A percentile compares a stretch with the other conserved stretches of the same genome.
phyloP scores from a whole-genome alignment of 2,888 invertebrate species.

The Agrypnus murinus region DNA sequence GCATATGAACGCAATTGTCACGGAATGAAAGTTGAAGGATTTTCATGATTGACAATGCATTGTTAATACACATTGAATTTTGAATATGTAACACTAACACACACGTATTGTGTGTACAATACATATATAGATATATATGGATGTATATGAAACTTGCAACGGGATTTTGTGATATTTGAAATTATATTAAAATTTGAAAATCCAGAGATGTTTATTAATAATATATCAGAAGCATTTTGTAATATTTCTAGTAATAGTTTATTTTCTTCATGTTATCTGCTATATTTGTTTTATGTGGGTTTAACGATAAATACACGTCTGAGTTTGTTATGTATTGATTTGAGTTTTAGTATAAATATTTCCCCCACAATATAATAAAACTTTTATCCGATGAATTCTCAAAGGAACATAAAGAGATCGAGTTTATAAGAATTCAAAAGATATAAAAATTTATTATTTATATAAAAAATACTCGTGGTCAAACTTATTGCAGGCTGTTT shows the following conservation, averaged over 20 bases:
- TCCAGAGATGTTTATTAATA: too few species aligned
- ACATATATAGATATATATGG: background rate
- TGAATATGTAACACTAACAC: constrained; percentile 32
- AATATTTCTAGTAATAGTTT: too few species aligned
- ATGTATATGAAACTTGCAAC: constrained; percentile 4
- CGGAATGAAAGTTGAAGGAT: constrained; percentile 51
- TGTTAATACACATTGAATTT: constrained; percentile 51
- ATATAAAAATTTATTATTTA: constrained; percentile 21
- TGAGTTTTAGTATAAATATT: too few species aligned
- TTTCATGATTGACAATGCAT: constrained; percentile 52
- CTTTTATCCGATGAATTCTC: constrained; percentile 13
- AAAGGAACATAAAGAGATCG: constrained; percentile 1
- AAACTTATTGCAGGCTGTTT: too few species aligned
- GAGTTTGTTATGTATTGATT: too few species aligned
- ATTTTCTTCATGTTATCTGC: too few species aligned
- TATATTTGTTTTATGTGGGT: too few species aligned
- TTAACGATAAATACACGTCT: too few species aligned
- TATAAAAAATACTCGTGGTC: too few species aligned
- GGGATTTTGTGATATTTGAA: constrained; percentile 26
- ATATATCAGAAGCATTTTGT: too few species aligned
- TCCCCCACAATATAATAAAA: background rate
- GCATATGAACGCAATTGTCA: constrained; percentile 52
- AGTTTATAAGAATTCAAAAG: background rate
- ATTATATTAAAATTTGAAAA: too few species aligned
- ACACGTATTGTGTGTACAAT: constrained; percentile 20